Evolutionary conservation across 2,888 invertebrate genomes (phyloP).

Genomic region (Byasa hedistus): DNA sequence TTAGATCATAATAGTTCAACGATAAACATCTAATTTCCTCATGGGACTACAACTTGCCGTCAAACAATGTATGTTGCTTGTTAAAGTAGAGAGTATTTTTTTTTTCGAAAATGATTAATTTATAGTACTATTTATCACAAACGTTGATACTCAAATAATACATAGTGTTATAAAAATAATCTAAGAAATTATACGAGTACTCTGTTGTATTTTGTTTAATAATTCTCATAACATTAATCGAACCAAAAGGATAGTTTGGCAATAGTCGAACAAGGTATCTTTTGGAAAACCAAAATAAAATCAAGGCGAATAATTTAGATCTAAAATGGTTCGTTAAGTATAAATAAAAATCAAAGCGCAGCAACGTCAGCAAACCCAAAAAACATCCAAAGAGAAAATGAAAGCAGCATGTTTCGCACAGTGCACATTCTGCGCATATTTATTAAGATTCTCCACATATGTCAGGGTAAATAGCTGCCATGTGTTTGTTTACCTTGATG

Average conservation of each 20-base stretch:
- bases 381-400: not conserved
- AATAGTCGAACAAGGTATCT: no score
- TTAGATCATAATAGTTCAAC: not conserved
- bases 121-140: not conserved
- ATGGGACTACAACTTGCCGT: not conserved
- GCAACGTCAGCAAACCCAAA: not conserved
- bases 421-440: slow-evolving; percentile 1
- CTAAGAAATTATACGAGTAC: no score
- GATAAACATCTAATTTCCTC: slow-evolving; percentile 1
- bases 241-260: no score
- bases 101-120: no score
- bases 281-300: no score
- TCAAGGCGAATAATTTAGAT: not conserved
- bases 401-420: not conserved
- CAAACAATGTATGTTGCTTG: not conserved
- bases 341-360: not conserved
- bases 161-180: no score
- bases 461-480: slow-evolving; percentile 3
- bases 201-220: no score
- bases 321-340: not conserved
- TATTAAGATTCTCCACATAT: slow-evolving; percentile 5
- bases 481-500: slow-evolving; percentile 9
- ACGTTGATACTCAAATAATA: no score
- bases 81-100: not conserved
- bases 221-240: no score